Conservation (phyloP, 2,888 invertebrate genomes). For the Tenthredo amoena region DNA sequence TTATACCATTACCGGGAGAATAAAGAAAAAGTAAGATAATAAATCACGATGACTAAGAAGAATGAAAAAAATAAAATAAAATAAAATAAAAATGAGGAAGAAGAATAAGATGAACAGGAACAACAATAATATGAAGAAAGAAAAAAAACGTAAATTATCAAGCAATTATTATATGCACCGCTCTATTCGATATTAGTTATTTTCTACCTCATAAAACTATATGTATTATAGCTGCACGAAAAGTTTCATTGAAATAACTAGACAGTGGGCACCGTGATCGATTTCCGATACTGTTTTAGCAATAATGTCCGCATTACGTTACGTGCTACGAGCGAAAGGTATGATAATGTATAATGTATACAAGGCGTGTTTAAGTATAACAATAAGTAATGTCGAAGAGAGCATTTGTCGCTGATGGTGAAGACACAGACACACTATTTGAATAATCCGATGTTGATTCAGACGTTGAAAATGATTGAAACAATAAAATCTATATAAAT, state of each 20-base stretch:
- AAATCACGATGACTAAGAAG: not conserved
- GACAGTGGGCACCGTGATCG: not conserved
- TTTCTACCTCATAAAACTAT: conserved; percentile 19
- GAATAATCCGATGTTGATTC: not conserved
- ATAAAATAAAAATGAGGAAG: not conserved
- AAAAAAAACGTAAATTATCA: conserved; percentile 32
- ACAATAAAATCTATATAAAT: conserved; percentile 32
- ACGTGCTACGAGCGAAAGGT: not conserved
- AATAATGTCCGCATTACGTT: not conserved
- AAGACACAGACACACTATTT: not conserved
- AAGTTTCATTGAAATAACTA: not conserved
- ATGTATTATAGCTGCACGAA: not conserved
- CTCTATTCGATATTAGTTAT: conserved; percentile 47
- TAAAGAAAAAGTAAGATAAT: not conserved
- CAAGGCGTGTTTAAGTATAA: not conserved
- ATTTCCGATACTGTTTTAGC: not conserved
- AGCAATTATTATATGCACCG: conserved; percentile 56
- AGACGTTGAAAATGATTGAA: conserved; percentile 6
- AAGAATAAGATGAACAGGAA: not conserved
- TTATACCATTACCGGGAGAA: not conserved
- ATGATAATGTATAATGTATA: not conserved
- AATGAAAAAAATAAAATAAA: not conserved
- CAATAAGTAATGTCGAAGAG: conserved; percentile 16
- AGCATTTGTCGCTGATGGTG: not conserved
- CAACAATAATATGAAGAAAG: conserved; percentile 4